Evolutionary conservation across 1,140 invertebrate species (phyloP), one percentile per base, ranked within the genome.

Genomic region (Brevipalpus yothersi): DNA sequence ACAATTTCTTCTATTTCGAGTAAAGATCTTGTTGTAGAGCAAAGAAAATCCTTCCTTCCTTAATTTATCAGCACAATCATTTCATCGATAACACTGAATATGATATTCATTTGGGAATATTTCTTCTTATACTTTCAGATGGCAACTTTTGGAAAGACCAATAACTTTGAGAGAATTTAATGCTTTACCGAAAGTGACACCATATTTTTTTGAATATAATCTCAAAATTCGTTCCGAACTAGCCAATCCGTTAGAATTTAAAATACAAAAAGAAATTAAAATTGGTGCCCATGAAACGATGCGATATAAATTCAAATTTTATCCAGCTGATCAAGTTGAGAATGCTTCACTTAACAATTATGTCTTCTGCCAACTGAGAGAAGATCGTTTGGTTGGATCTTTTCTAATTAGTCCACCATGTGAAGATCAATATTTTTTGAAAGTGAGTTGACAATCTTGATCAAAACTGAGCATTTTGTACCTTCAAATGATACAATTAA

Each of bases 131-230:
- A 49, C 45, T 58, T 66, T 64, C 42, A 73, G 71, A 63, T 77
- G 76, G 76, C 76, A 77, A 69, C 69, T 77, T 19, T 66, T 77
- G 58, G 70, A 73, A 61, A 69, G 68, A 60, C 73, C 74, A 8
- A 66, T 77, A 21, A 70, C 70, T 10, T 64, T 77, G 58, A 69
- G 73, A 7, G 70, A 76, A 53, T 77, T 77, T 66, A 74, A 76
- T 41, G 66, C 67, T 53, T 66, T 75, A 17, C 75, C 75, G 1
- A 68, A 69, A 61, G 68, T 72, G 45, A 68, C 68, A 45, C 66
- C 70, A 19, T 61, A 66, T 55, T 72, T 72, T 61, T 72, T 71
- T 58, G 63, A 66, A 31, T 71, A 65, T 55, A 65, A 67, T 23
- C 62, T 72, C 13, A 65, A 61, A 40, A 64, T 67, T 9, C 60